phyloP scores from a whole-genome alignment of 2,888 invertebrate genomes.

The Diaprepes abbreviatus region DNA sequence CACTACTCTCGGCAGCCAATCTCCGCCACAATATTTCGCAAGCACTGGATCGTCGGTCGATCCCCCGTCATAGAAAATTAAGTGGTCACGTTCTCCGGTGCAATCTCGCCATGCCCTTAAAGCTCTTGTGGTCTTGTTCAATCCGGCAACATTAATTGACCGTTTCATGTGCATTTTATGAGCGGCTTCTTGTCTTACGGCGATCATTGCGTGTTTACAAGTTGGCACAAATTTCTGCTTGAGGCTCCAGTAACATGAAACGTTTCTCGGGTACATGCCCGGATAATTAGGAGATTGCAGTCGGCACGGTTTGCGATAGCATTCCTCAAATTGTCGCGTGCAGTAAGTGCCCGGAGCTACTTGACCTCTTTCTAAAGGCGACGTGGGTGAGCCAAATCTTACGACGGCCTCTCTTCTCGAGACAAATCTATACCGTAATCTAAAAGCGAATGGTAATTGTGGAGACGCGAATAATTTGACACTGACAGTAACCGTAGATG shows the following conservation, averaged over 20 bases:
- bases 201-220: slow-evolving; percentile 93
- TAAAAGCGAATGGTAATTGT: slow-evolving; percentile 84
- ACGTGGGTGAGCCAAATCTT: slow-evolving; percentile 81
- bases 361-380: slow-evolving; percentile 86
- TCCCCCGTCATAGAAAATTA: slow-evolving; percentile 89
- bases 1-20: slow-evolving; percentile 85
- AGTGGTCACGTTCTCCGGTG: slow-evolving; percentile 84
- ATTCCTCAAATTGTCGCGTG: slow-evolving; percentile 89
- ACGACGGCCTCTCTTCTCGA: slow-evolving; percentile 85
- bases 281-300: slow-evolving; percentile 93
- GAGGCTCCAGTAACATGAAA: slow-evolving; percentile 91
- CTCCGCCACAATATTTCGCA: slow-evolving; percentile 90
- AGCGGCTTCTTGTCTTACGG: slow-evolving; percentile 82
- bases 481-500: slow-evolving; percentile 88
- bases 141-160: slow-evolving; percentile 76
- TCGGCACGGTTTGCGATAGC: slow-evolving; percentile 86
- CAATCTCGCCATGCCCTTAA: slow-evolving; percentile 88
- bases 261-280: slow-evolving; percentile 89
- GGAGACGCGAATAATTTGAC: slow-evolving; percentile 82
- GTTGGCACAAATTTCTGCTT: slow-evolving; percentile 88
- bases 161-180: slow-evolving; percentile 81
- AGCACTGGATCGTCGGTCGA: slow-evolving; percentile 86
- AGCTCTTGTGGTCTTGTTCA: slow-evolving; percentile 78
- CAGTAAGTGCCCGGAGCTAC: slow-evolving; percentile 75
- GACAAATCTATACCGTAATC: slow-evolving; percentile 85